phyloP scores from a whole-genome alignment of 92 coral and sea anemone genomes.

The Epizoanthus stellaris region DNA sequence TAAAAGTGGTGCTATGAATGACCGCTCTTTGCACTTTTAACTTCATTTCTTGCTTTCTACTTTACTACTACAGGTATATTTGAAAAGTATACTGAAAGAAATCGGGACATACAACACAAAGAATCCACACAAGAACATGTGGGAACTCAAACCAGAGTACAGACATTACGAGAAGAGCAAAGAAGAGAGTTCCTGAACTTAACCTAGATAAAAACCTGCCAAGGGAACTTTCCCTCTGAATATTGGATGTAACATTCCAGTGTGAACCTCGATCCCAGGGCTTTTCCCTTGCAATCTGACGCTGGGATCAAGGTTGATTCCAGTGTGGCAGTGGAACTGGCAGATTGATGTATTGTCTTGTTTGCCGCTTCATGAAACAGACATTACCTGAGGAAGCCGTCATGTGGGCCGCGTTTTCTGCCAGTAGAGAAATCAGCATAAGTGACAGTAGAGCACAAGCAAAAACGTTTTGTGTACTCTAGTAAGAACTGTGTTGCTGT shows the following conservation, averaged over 20 bases:
- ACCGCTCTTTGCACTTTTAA: too few species aligned
- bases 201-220: neutral
- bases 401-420: too few species aligned
- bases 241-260: neutral
- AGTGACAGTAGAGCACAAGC: too few species aligned
- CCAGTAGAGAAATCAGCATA: too few species aligned
- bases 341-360: too few species aligned
- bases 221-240: neutral
- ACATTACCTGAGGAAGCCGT: too few species aligned
- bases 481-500: too few species aligned
- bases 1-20: neutral
- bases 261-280: too few species aligned
- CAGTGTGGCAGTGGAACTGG: neutral
- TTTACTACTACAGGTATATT: conserved; percentile 74
- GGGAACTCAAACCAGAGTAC: conserved; percentile 98
- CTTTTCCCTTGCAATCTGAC: too few species aligned
- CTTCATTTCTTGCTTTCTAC: too few species aligned
- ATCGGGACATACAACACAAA: conserved; percentile 94
- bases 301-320: neutral
- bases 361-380: too few species aligned
- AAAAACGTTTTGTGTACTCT: too few species aligned
- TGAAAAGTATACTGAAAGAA: conserved; percentile 88
- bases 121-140: conserved; percentile 99
- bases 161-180: conserved; percentile 84
- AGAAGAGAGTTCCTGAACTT: conserved; percentile 39